Evolutionary conservation across 2,113 vertebrate species (phyloP).

Genomic region (Cheirogaleus medius): DNA sequence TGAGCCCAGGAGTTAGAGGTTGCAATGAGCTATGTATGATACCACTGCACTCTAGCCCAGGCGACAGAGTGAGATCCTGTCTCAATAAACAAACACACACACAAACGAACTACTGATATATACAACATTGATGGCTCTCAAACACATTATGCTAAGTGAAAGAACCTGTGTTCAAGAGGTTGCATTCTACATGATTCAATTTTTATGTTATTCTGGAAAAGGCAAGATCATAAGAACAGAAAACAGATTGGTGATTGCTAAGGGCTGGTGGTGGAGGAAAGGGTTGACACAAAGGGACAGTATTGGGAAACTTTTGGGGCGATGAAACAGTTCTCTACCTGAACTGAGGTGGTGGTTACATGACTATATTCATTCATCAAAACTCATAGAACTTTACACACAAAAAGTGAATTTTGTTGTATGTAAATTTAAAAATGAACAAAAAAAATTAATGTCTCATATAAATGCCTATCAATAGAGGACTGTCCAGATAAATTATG

Average conservation of each 20-base stretch:
- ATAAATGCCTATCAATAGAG: neutral
- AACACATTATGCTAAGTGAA: neutral
- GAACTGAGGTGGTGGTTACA: neutral
- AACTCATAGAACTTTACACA: neutral
- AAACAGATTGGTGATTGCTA: neutral
- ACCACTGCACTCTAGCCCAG: no score
- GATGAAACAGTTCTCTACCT: neutral
- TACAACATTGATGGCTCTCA: neutral
- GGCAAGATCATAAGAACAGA: neutral
- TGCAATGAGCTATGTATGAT: no score
- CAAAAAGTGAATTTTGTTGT: neutral
- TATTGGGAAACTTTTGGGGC: neutral
- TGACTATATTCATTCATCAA: neutral
- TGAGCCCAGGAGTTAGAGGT: no score
- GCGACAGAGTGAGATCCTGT: no score
- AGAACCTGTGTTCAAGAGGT: neutral
- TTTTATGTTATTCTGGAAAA: neutral
- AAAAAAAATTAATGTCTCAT: neutral
- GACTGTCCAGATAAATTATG: neutral
- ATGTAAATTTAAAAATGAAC: neutral
- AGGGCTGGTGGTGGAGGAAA: neutral
- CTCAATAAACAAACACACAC: neutral
- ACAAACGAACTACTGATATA: neutral
- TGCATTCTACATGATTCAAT: neutral
- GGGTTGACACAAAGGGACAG: neutral